Conservation (phyloP, 53 echinoderm and acorn worm genomes). For the Patiria pectinifera region DNA sequence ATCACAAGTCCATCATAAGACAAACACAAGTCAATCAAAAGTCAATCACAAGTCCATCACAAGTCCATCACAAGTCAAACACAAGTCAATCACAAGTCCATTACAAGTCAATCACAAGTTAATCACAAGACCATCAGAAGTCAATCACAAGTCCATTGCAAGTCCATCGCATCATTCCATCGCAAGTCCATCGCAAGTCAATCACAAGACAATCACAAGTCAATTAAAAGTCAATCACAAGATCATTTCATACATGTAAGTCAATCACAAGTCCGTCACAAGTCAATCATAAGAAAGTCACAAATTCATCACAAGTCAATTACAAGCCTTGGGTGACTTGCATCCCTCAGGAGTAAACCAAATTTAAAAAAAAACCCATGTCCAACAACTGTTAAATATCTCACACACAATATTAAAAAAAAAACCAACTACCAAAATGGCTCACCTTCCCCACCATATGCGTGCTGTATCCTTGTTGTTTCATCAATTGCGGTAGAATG, state of each 20-base stretch:
- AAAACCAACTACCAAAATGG: too few relatives aligned
- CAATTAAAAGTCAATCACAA: too few relatives aligned
- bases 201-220: not conserved
- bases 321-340: too few relatives aligned
- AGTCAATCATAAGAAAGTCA: not conserved
- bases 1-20: too few relatives aligned
- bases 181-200: not conserved
- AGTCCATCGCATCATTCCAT: not conserved
- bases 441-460: conserved; percentile 95
- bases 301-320: too few relatives aligned
- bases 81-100: not conserved
- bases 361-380: not conserved
- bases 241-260: too few relatives aligned
- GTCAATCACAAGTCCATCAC: too few relatives aligned
- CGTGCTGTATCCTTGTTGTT: conserved; percentile 79
- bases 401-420: not conserved
- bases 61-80: too few relatives aligned
- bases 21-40: too few relatives aligned
- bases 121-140: not conserved
- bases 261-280: not conserved
- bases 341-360: too few relatives aligned
- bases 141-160: not conserved
- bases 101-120: not conserved
- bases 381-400: not conserved
- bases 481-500: conserved; percentile 77